Evolutionary conservation across 2,888 invertebrate species (phyloP), one percentile per base, ranked within the genome.

Genomic region (Drosophila mettleri): DNA sequence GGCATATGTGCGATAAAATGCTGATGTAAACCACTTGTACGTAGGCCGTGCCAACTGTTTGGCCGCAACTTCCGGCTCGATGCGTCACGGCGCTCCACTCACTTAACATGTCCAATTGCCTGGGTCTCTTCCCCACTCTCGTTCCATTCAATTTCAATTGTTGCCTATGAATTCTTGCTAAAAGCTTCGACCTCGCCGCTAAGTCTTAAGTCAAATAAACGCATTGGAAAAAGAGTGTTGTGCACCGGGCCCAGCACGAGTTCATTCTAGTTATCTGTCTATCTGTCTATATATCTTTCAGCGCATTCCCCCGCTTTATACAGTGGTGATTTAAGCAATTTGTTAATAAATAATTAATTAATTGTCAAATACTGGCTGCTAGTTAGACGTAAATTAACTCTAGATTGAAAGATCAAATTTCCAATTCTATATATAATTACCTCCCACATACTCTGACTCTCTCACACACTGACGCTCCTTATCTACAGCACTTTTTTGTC

Each of bases 81-180:
- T 58, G 52, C 52, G 52, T 51, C 20, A 29, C n/a, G 27, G 16
- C 33, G 36, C 14, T 24, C 45, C n/a, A 22, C 18, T 71, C 18
- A 66, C 10, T 54, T 57, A 65, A 49, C 27, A 43, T 45, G 22
- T 48, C 16, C 52, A 51, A 59, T 16, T 41, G 31, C 29, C 41
- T 57, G 55, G 24, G 14, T 36, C 53, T 24, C 45, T 39, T 24
- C 45, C 36, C n/a, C 18, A 52, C 27, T 14, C 5, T 4, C 51
- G 27, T 12, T 31, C 38, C 8, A 33, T n/a, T 14, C 51, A 64
- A 60, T 36, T 57, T 45, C 58, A 69, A 62, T 73, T 67, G 78
- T 68, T 74, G 49, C n/a, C 52, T 58, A 78, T 69, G 60, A 51
- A 72, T 82, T 86, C 87, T 86, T 82, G 81, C 85, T 86, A 82